These are phyloP conservation scores for Allobates femoralis DNA, from an alignment of 2,797 vertebrate species.

Conservation along the genomic window DNA sequence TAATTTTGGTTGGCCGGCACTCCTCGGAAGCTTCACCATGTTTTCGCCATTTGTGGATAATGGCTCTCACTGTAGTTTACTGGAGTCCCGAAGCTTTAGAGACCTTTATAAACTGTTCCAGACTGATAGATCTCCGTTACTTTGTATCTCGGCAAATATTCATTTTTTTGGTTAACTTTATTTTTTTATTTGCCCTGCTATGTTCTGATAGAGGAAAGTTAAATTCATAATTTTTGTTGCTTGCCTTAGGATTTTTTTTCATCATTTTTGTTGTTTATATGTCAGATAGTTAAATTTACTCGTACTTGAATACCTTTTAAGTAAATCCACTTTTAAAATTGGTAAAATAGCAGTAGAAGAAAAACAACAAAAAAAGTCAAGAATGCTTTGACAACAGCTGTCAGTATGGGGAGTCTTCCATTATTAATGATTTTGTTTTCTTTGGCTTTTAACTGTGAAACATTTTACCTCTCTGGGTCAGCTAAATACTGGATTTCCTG, in stretches of 20 bases:
- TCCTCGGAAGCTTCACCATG: too few species aligned
- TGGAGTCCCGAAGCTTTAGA: too few species aligned
- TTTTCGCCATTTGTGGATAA: too few species aligned
- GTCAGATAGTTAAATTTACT: not conserved
- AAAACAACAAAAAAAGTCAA: constrained; percentile 36
- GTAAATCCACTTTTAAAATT: constrained; percentile 55
- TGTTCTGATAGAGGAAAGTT: too few species aligned
- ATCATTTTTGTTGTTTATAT: not conserved
- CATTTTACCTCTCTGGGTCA: constrained; percentile 43
- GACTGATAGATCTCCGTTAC: too few species aligned
- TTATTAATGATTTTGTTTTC: constrained; percentile 26
- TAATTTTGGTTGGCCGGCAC: too few species aligned
- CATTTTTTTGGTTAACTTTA: too few species aligned
- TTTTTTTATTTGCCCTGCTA: too few species aligned
- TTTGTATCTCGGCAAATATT: too few species aligned
- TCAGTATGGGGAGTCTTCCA: constrained; percentile 14
- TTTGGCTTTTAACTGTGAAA: constrained; percentile 44
- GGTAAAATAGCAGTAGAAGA: constrained; percentile 59
- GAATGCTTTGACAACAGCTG: constrained; percentile 29
- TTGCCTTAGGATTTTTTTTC: not conserved
- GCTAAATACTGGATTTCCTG: constrained; percentile 49
- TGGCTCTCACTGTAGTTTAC: too few species aligned
- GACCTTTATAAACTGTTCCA: too few species aligned
- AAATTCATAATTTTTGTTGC: not conserved
- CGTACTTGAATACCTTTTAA: constrained; percentile 45